phyloP scores from a whole-genome alignment of 2,888 invertebrate species.

The Chloroclystis v-ata region DNA sequence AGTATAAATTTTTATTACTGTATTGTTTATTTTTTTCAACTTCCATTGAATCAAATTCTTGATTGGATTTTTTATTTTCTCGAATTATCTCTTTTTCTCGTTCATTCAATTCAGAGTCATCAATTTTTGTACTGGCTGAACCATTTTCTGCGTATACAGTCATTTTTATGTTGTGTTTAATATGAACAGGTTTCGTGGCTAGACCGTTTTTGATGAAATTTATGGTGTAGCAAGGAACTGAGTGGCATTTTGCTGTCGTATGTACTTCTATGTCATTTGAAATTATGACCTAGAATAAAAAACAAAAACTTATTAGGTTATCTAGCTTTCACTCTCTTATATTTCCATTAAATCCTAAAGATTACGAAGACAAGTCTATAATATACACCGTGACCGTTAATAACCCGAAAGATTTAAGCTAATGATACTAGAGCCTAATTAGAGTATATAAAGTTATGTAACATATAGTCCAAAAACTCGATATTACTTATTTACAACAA shows the following conservation, averaged over 20 bases:
- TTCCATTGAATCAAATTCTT: too few relatives aligned
- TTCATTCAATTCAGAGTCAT: conserved; percentile 4
- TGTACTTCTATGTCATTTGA: conserved; percentile 36
- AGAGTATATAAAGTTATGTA: too few relatives aligned
- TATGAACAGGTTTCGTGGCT: conserved; percentile 8
- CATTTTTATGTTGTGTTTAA: conserved; percentile 14
- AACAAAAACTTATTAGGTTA: neutral
- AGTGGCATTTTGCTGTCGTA: conserved; percentile 28
- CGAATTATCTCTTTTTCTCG: conserved; percentile 7
- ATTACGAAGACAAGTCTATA: too few relatives aligned
- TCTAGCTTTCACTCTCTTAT: neutral
- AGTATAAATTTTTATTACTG: neutral
- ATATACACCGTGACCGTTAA: too few relatives aligned
- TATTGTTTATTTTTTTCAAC: too few relatives aligned
- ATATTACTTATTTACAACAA: too few relatives aligned
- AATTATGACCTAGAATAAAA: conserved; percentile 39
- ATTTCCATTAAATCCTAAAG: too few relatives aligned
- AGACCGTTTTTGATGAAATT: conserved; percentile 36
- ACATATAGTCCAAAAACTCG: too few relatives aligned
- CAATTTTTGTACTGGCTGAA: neutral
- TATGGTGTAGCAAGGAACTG: conserved; percentile 33
- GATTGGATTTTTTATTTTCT: neutral
- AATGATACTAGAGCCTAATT: too few relatives aligned
- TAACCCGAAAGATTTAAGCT: too few relatives aligned
- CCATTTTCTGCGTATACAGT: conserved; percentile 10